Percentiles rank a stretch among this genome's conserved stretches.
These are phyloP conservation scores for Hemibagrus wyckioides DNA, from an alignment of 2,113 vertebrate genomes.

Conservation along the genomic window DNA sequence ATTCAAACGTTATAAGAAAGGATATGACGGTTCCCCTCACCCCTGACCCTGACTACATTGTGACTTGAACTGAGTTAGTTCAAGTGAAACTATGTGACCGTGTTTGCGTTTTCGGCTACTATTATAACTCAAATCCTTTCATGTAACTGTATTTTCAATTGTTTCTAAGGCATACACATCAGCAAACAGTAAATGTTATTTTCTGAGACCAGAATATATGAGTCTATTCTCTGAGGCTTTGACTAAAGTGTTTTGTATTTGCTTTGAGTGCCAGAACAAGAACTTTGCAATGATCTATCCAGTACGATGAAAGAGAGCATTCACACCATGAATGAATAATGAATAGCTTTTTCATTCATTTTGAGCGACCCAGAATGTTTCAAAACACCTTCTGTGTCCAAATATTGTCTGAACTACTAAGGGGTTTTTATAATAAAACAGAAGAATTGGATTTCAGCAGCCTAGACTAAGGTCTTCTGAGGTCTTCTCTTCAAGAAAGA, in stretches of 20 bases:
- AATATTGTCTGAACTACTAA: slow-evolving; percentile 7
- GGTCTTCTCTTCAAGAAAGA: not conserved
- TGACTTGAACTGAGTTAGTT: not conserved
- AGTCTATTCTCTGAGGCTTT: not conserved
- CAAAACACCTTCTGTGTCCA: not conserved
- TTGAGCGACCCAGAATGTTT: not conserved
- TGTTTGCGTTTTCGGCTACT: not conserved
- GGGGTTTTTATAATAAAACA: not conserved
- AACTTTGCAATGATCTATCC: not conserved
- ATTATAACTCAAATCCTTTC: not conserved
- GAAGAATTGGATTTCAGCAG: slow-evolving; percentile 8
- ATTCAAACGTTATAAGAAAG: not conserved
- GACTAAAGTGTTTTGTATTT: not conserved
- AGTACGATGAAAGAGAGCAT: not conserved
- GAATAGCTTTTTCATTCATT: not conserved
- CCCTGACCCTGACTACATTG: not conserved
- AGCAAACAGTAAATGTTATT: not conserved
- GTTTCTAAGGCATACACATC: not conserved
- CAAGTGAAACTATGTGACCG: not conserved
- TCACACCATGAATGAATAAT: not conserved
- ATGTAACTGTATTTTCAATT: not conserved
- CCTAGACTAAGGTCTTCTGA: not conserved
- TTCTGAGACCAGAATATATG: not conserved
- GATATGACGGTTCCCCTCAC: not conserved
- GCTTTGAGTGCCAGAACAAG: not conserved